Conservation (phyloP, 2,113 vertebrate species). For the human (Homo sapiens) region DNA sequence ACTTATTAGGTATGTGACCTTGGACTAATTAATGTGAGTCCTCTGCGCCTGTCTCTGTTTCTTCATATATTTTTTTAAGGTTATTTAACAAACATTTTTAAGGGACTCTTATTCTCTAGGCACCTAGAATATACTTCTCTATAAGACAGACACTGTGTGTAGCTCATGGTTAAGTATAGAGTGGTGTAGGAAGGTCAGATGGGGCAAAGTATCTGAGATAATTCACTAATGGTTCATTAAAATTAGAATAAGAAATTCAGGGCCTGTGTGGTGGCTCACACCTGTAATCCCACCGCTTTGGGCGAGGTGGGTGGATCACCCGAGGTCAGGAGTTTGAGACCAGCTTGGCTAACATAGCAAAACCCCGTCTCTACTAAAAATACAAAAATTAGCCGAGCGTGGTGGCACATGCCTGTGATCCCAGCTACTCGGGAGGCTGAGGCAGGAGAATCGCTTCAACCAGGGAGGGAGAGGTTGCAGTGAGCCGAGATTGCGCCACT, state of each 20-base stretch:
- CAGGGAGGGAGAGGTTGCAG: no score
- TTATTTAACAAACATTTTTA: slow-evolving; percentile 30
- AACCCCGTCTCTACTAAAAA: no score
- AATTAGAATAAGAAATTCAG: not conserved
- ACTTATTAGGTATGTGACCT: not conserved
- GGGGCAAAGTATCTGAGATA: not conserved
- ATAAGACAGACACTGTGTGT: not conserved
- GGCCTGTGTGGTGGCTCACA: no score
- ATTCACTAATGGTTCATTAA: slow-evolving; percentile 15
- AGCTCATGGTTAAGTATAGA: not conserved
- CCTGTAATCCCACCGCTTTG: no score
- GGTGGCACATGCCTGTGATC: no score
- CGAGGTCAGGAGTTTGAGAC: no score
- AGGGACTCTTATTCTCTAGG: not conserved
- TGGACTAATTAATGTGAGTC: not conserved
- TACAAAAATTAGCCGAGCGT: no score
- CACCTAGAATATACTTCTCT: not conserved
- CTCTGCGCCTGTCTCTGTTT: not conserved
- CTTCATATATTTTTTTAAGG: not conserved
- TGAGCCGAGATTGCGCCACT: no score
- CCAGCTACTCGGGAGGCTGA: no score
- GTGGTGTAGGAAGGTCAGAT: not conserved
- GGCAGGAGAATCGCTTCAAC: no score
- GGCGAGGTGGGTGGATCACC: no score
- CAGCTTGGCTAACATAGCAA: no score